Conservation (phyloP, 2,888 invertebrate genomes). For the Caenorhabditis sp. region DNA sequence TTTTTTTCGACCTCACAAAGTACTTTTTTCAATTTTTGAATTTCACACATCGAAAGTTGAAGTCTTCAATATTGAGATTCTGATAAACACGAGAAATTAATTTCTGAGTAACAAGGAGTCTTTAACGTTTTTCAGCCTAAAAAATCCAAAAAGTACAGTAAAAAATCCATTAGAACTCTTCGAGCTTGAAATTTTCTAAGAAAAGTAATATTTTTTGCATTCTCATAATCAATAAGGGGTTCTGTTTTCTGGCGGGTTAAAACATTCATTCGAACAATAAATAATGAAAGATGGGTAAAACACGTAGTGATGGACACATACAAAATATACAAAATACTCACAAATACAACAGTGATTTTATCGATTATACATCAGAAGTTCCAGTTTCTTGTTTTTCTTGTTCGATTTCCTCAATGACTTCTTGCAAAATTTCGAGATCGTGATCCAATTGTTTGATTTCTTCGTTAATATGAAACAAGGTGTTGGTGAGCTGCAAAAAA, state of each 20-base stretch:
- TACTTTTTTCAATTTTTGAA: too few species aligned
- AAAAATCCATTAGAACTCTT: too few species aligned
- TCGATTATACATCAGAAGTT: constrained; percentile 3
- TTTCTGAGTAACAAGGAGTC: too few species aligned
- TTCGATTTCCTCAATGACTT: constrained; percentile 7
- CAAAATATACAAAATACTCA: not conserved
- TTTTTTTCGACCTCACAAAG: too few species aligned
- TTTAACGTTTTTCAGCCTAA: too few species aligned
- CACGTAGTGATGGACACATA: constrained; percentile 1
- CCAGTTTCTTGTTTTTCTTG: constrained; percentile 1
- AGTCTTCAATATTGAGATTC: too few species aligned
- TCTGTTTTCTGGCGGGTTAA: constrained; percentile 3
- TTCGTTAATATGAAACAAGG: not conserved
- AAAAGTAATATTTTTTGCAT: too few species aligned
- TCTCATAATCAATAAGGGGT: too few species aligned
- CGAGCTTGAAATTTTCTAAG: too few species aligned
- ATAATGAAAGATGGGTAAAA: constrained; percentile 5
- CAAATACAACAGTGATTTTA: not conserved
- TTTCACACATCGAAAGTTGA: too few species aligned
- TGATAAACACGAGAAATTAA: too few species aligned
- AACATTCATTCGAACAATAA: constrained; percentile 5
- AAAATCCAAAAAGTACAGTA: too few species aligned
- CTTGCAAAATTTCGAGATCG: not conserved
- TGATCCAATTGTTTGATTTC: not conserved
- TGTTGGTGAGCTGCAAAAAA: not conserved